Evolutionary conservation across 2,113 vertebrate genomes (phyloP).

Genomic region (Raja brachyura): DNA sequence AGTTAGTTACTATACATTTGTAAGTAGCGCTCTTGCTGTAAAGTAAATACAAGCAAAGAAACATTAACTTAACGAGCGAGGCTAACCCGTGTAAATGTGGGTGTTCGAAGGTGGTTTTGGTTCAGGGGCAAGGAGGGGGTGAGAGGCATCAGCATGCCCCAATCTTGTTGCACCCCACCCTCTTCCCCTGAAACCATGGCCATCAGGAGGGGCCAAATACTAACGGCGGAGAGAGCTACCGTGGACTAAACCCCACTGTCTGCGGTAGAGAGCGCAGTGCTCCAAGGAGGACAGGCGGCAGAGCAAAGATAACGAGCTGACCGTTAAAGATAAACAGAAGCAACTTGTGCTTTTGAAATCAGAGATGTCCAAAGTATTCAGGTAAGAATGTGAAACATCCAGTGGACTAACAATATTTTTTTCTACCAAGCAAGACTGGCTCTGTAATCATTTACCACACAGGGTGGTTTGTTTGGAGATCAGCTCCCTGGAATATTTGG

Average conservation of each 20-base stretch:
- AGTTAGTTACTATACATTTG: background rate
- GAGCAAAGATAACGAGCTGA: background rate
- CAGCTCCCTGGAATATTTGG: background rate
- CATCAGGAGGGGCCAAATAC: background rate
- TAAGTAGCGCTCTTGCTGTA: background rate
- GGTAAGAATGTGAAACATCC: background rate
- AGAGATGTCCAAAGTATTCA: background rate
- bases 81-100: background rate
- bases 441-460: background rate
- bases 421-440: background rate
- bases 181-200: background rate
- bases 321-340: background rate
- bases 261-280: background rate
- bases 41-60: background rate
- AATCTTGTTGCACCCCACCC: background rate
- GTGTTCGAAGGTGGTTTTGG: background rate
- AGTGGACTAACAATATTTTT: background rate
- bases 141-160: background rate
- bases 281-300: too few species aligned
- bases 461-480: background rate
- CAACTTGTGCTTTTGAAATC: background rate
- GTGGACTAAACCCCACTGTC: background rate
- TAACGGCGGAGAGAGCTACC: background rate
- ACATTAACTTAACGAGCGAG: background rate
- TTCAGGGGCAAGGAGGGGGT: background rate